phyloP scores from a whole-genome alignment of 2,113 vertebrate genomes.

The Bombycilla garrulus region DNA sequence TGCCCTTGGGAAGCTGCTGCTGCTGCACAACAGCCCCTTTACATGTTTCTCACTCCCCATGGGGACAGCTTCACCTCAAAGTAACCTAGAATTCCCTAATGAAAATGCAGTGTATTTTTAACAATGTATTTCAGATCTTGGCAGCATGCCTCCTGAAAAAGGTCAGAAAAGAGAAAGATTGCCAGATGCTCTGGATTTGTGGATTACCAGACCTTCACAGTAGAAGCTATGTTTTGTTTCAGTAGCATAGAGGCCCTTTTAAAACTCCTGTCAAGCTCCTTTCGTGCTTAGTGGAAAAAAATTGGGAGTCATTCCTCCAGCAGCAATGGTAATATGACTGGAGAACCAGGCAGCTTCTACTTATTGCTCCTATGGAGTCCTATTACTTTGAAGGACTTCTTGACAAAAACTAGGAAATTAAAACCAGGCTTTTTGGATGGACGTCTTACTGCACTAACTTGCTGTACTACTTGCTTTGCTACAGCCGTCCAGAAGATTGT shows the following conservation, averaged over 20 bases:
- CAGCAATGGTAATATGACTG: background rate
- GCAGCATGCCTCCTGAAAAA: background rate
- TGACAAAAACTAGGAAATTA: background rate
- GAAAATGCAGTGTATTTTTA: background rate
- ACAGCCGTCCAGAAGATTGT: background rate
- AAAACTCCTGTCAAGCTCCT: background rate
- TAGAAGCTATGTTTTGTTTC: background rate
- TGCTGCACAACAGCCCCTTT: background rate
- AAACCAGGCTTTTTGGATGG: background rate
- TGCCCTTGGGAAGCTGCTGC: background rate
- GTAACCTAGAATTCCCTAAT: background rate
- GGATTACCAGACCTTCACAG: background rate
- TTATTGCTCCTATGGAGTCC: rapidly evolving
- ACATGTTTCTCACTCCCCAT: background rate
- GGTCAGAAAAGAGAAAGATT: background rate
- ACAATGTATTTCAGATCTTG: background rate
- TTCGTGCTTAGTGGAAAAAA: background rate
- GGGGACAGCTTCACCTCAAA: background rate
- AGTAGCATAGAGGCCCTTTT: background rate
- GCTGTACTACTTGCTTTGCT: background rate
- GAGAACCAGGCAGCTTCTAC: background rate
- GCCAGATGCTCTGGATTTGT: background rate
- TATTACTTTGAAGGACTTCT: background rate
- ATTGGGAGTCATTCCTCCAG: background rate
- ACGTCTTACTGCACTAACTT: background rate